A percentile compares a stretch with the other conserved stretches of the same genome.
These are phyloP conservation scores for Catharus ustulatus DNA, from an alignment of 2,797 vertebrate genomes.

Conservation along the genomic window DNA sequence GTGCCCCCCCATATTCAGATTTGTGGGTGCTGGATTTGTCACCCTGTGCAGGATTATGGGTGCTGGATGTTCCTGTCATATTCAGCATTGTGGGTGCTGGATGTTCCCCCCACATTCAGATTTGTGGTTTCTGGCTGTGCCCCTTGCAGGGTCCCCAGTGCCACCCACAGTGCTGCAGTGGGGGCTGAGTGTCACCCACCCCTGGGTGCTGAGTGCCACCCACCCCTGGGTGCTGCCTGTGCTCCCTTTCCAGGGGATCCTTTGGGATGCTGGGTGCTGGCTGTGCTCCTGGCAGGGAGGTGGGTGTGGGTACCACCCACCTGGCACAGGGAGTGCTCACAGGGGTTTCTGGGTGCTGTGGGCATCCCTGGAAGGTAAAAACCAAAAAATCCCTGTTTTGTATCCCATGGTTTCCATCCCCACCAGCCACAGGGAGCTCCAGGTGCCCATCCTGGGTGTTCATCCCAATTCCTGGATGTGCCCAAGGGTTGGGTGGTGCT, in stretches of 20 bases:
- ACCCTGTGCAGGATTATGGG: rapidly evolving
- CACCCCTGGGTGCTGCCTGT: not conserved
- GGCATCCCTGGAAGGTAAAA: not conserved
- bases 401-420: not conserved
- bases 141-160: not conserved
- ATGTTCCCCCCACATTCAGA: not conserved
- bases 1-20: rapidly evolving
- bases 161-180: not conserved
- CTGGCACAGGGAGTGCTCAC: not conserved
- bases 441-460: rapidly evolving
- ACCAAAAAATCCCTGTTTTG: rapidly evolving
- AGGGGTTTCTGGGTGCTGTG: not conserved
- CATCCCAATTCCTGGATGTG: rapidly evolving
- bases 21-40: not conserved
- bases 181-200: too few species aligned
- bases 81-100: not conserved
- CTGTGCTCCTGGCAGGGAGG: not conserved
- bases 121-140: not conserved
- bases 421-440: rapidly evolving
- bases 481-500: rapidly evolving
- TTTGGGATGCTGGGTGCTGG: not conserved
- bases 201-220: not conserved
- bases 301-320: not conserved
- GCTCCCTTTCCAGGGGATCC: not conserved
- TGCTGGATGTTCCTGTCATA: rapidly evolving